These are phyloP conservation scores for Altica lythri DNA, from an alignment of 2,888 invertebrate genomes.

Conservation along the genomic window DNA sequence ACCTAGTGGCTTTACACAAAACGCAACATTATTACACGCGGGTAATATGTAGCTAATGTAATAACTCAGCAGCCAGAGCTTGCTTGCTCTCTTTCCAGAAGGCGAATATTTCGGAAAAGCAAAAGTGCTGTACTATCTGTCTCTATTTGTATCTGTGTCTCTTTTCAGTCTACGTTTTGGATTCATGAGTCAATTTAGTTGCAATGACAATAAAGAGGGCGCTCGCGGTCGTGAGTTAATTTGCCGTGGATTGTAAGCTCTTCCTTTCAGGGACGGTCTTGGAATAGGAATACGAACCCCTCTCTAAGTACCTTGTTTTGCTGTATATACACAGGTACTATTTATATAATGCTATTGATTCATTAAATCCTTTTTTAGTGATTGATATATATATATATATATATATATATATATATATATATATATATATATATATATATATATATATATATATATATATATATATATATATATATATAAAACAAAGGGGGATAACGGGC, in stretches of 20 bases:
- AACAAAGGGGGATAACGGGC: too few species aligned
- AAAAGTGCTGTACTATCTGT: slow-evolving; percentile 6
- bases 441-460: too few species aligned
- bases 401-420: too few species aligned
- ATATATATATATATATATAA: too few species aligned
- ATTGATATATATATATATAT: too few species aligned
- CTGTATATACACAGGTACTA: too few species aligned
- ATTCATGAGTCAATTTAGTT: slow-evolving; percentile 57
- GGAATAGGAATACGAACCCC: neutral
- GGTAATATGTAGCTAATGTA: slow-evolving; percentile 40
- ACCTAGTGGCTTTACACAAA: slow-evolving; percentile 21
- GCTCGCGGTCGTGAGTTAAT: slow-evolving; percentile 43
- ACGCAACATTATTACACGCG: slow-evolving; percentile 27
- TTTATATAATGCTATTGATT: too few species aligned
- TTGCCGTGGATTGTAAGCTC: slow-evolving; percentile 43
- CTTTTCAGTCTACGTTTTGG: slow-evolving; percentile 39
- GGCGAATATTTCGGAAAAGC: slow-evolving; percentile 13
- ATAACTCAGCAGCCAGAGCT: slow-evolving; percentile 32
- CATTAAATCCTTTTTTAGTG: too few species aligned
- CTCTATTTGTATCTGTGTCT: neutral
- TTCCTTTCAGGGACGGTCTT: slow-evolving; percentile 5
- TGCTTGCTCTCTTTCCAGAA: slow-evolving; percentile 9
- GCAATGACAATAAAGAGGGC: slow-evolving; percentile 52
- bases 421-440: too few species aligned
- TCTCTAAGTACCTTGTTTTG: neutral